These are phyloP conservation scores for Muntiacus reevesi DNA, from an alignment of 2,113 vertebrate species.

Conservation along the genomic window DNA sequence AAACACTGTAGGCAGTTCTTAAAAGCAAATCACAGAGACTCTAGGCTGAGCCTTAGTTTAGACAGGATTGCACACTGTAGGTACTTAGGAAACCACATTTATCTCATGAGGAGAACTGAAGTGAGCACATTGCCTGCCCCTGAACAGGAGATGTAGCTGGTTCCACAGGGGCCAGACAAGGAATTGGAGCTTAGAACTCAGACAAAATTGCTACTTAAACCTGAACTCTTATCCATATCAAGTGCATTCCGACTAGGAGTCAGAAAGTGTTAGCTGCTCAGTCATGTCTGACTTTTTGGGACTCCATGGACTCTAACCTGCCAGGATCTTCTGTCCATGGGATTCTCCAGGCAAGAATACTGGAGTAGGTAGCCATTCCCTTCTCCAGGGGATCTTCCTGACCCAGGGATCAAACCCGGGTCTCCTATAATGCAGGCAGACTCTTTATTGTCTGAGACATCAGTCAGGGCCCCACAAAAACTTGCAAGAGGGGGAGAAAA, in stretches of 20 bases:
- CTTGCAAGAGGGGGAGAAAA: not conserved
- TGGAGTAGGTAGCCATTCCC: not conserved
- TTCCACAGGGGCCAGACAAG: not conserved
- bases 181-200: not conserved
- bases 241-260: not conserved
- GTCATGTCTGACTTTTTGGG: not conserved
- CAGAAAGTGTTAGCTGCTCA: not conserved
- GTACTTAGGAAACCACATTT: not conserved
- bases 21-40: slow-evolving; percentile 66
- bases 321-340: not conserved
- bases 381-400: not conserved
- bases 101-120: not conserved
- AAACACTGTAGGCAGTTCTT: slow-evolving; percentile 70
- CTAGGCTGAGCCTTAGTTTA: slow-evolving; percentile 52
- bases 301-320: not conserved
- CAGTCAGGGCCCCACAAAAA: not conserved
- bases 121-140: accelerated
- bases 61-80: slow-evolving; percentile 38
- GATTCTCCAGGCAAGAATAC: not conserved
- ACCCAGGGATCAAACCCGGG: not conserved
- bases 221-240: not conserved
- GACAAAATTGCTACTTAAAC: not conserved
- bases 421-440: not conserved
- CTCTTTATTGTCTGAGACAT: not conserved
- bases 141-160: not conserved